A percentile compares a stretch with the other conserved stretches of the same genome.
phyloP scores from a whole-genome alignment of 2,113 vertebrate genomes.

The Indri indri region DNA sequence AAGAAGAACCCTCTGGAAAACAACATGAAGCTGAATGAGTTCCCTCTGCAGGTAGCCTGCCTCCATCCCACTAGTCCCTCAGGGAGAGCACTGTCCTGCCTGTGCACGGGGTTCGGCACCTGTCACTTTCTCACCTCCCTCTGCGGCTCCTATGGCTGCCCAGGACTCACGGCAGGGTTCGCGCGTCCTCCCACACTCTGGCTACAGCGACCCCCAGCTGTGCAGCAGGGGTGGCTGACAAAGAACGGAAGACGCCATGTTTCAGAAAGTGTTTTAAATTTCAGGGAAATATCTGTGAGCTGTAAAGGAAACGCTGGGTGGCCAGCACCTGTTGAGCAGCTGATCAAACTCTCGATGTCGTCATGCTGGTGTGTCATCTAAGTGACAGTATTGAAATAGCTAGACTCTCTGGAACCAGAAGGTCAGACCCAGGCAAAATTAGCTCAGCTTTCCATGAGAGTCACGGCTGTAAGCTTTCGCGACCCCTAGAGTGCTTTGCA shows the following conservation, averaged over 20 bases:
- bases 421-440: slow-evolving; percentile 51
- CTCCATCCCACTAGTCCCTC: not conserved
- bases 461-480: slow-evolving; percentile 46
- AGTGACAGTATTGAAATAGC: slow-evolving; percentile 37
- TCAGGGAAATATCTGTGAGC: slow-evolving; percentile 60
- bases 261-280: slow-evolving; percentile 73
- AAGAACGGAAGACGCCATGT: slow-evolving; percentile 47
- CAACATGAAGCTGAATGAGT: not conserved
- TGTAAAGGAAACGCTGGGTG: slow-evolving; percentile 17
- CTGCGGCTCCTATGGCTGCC: slow-evolving; percentile 29
- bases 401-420: slow-evolving; percentile 68
- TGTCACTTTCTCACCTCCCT: slow-evolving; percentile 5
- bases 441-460: slow-evolving; percentile 32
- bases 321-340: not conserved
- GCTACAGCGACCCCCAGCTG: not conserved
- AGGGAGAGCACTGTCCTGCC: not conserved
- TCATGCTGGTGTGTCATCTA: not conserved
- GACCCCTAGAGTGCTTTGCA: slow-evolving; percentile 12
- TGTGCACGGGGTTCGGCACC: not conserved
- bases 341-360: not conserved
- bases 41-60: not conserved
- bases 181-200: not conserved
- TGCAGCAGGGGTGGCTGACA: slow-evolving; percentile 42
- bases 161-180: slow-evolving; percentile 36
- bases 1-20: slow-evolving; percentile 46